Base-by-base conservation (phyloP, 2,888 invertebrate genomes). In the Drosophila anceps region DNA sequence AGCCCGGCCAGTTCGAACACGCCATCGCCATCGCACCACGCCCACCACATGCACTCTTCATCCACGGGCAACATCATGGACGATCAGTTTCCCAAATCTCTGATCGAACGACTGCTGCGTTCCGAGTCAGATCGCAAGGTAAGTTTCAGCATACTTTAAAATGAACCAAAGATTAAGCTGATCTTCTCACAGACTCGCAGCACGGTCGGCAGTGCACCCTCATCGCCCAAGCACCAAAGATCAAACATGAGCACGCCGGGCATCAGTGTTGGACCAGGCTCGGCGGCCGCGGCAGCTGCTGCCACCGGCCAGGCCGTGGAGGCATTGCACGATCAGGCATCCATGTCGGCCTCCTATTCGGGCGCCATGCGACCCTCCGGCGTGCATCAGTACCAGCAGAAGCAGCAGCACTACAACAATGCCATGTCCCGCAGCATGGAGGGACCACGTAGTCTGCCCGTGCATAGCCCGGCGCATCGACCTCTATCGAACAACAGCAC, bases 1-100 rank as follows among this genome's bases (percentile, higher is more conserved):
- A 96, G 96, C 57, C 97, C 97, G 5, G 96, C 96, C 83, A 96
- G 96, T 76, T 93, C 94, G 13, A 94, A 93, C 81, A 93, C 93
- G 58, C 93, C 93, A 50, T 93, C 93, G 65, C 93, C 93, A 60
- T 93, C 92, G 60, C 93, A 93, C 83, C 94, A 82, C 91, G 93
- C 90, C 71, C 80, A 82, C 35, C 88, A 91, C 67, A 80, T 86
- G 71, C 91, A 91, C 73, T 89, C 95, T 93, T 93, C 94, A 92
- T 91, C 93, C 60, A 92, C 92, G 74, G 91, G 91, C 69, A 91
- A 92, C 70, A 91, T 92, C 46, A 77, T 93, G 82, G 94, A 94
- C 80, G 95, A 95, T 86, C 94, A 95, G 72, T 95, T 96, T 90
- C 95, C 96, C 35, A 94, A 95, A 88, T 95, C 95, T 48, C 94